Evolutionary conservation across 2,888 invertebrate genomes (phyloP), one percentile per base, ranked within the genome.

Genomic region (Seira sanloemensis): DNA sequence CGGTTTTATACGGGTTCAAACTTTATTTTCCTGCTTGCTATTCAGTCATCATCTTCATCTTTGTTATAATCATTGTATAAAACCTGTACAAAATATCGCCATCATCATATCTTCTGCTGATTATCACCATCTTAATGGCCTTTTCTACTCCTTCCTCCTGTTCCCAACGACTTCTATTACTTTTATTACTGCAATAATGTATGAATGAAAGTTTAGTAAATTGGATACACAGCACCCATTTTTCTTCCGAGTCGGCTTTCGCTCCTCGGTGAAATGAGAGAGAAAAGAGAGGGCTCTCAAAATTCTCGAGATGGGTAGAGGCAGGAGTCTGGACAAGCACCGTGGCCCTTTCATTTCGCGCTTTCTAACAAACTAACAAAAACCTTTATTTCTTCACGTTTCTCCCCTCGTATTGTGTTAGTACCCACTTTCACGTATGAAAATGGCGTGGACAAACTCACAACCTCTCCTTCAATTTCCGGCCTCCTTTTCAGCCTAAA

Each of bases 161-260:
- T 58, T 16, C 72, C 58, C 23, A 72, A 72, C 72, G 50, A 46
- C 73, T 67, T 73, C 78, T 79, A 79, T 79, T 65, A 79, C 73
- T 79, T 79, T 79, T 62, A 72, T 72, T 73, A 73, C 79, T 73
- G 73, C 65, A 79, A 54, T 79, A 73, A 79, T 79, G 73, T 50
- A 72, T 23, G 67, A 67, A 73, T 73, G 73, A 79, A 78, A 79
- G 79, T 67, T 79, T 50, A 66, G 66, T 79, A 79, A 79, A 79
- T 79, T 79, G 79, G 73, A 79, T 79, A 65, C 79, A 67, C 24
- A 67, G 24, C 26, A 26, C 50, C 24, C 66, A 79, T 73, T 79
- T 73, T 79, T 73, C 79, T 73, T 79, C 27, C 65, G 21, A 66
- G 18, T 37, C 21, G 19, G 50, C 50, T 2, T 12, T 50, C n/a